phyloP scores from a whole-genome alignment of 2,888 invertebrate species.

The Luffia ferchaultella region DNA sequence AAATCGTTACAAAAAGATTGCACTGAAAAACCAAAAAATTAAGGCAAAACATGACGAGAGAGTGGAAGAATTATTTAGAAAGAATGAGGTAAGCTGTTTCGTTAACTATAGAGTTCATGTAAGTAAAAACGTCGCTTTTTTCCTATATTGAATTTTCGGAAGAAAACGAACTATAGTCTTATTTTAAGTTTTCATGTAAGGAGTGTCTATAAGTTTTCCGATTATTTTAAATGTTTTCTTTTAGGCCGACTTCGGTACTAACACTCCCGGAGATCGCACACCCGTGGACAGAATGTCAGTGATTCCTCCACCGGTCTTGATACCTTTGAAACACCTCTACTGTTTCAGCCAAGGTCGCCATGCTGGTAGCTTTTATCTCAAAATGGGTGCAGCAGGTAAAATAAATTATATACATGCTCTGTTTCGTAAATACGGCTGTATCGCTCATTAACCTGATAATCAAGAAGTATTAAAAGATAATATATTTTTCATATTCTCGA shows the following conservation, averaged over 20 bases:
- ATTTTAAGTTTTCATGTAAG: too few relatives aligned
- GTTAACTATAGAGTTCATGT: neutral
- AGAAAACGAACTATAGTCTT: too few relatives aligned
- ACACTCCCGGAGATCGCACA: constrained; percentile 25
- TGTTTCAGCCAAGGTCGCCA: constrained; percentile 75
- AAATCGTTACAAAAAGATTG: constrained; percentile 58
- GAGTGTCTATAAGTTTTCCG: too few relatives aligned
- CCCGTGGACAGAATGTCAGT: constrained; percentile 25
- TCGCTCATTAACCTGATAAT: neutral
- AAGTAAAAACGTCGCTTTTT: too few relatives aligned
- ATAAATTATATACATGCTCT: neutral
- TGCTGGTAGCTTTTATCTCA: constrained; percentile 77
- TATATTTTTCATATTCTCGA: too few relatives aligned
- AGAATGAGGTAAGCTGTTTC: constrained; percentile 39
- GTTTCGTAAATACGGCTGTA: neutral
- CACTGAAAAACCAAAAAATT: constrained; percentile 46
- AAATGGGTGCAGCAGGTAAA: constrained; percentile 76
- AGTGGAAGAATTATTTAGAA: constrained; percentile 44
- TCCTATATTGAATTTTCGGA: too few relatives aligned
- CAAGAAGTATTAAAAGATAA: too few relatives aligned
- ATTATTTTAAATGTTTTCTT: too few relatives aligned
- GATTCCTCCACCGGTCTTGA: constrained; percentile 44
- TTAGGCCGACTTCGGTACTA: constrained; percentile 20
- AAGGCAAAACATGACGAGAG: constrained; percentile 40
- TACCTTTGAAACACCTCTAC: constrained; percentile 61